phyloP scores from a whole-genome alignment of 2,113 vertebrate species.

The Cranoglanis bouderius region DNA sequence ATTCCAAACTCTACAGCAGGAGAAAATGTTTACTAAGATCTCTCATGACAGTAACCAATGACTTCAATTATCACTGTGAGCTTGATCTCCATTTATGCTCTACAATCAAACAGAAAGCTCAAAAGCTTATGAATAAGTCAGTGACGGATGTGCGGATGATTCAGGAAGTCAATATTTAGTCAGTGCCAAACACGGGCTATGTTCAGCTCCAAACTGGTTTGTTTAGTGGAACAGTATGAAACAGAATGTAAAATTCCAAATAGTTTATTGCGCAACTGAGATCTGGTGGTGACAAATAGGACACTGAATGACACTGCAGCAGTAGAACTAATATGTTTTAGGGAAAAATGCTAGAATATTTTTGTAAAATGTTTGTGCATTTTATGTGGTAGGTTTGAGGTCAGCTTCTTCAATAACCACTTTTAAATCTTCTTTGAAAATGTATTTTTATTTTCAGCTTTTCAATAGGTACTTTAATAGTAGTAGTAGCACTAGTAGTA shows the following conservation, averaged over 20 bases:
- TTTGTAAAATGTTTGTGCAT: background rate
- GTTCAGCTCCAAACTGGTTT: no score
- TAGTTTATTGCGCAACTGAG: background rate
- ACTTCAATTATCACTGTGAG: background rate
- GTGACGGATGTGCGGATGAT: background rate
- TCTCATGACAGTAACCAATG: background rate
- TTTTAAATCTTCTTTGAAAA: no score
- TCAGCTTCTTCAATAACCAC: no score
- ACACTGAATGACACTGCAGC: background rate
- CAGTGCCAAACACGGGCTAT: background rate
- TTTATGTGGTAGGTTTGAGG: no score
- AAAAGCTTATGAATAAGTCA: conserved; percentile 22
- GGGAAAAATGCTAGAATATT: background rate
- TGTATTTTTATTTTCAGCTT: no score
- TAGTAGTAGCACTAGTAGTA: no score
- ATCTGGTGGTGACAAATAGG: background rate
- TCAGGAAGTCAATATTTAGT: conserved; percentile 31
- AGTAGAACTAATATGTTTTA: background rate
- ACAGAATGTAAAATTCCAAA: background rate
- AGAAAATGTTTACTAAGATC: conserved; percentile 27
- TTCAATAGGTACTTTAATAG: no score
- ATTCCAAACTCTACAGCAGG: background rate
- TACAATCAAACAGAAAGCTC: conserved; percentile 19
- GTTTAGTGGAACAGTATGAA: background rate
- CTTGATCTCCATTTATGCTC: background rate